A percentile compares a stretch with the other conserved stretches of the same genome.
Conservation (phyloP, 2,113 vertebrate genomes). For the Lates calcarifer region DNA sequence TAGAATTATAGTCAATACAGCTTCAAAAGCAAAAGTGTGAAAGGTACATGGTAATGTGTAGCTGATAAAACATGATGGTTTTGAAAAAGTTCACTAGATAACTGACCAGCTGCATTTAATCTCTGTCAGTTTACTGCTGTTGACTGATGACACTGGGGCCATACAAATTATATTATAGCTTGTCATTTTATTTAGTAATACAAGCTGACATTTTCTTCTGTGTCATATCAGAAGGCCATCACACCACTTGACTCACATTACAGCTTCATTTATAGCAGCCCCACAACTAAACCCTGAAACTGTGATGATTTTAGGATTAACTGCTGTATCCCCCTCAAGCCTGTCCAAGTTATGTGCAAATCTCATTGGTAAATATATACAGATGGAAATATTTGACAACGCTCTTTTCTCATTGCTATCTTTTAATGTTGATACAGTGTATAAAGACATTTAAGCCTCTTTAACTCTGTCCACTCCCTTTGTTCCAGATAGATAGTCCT, state of each 20-base stretch:
- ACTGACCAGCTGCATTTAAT: background rate
- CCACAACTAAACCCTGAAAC: conserved; percentile 37
- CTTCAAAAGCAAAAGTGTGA: background rate
- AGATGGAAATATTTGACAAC: conserved; percentile 48
- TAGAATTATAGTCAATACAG: background rate
- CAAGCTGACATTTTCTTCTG: background rate
- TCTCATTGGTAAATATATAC: conserved; percentile 58
- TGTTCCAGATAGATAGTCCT: conserved; percentile 54
- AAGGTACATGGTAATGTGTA: conserved; percentile 8
- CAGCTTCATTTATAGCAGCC: conserved; percentile 36
- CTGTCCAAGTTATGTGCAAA: conserved; percentile 53
- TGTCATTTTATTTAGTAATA: conserved; percentile 12
- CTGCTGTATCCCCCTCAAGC: conserved; percentile 38
- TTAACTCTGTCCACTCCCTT: conserved; percentile 34
- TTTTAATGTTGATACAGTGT: conserved; percentile 35
- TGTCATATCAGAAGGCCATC: background rate
- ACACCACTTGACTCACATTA: background rate
- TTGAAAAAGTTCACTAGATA: background rate
- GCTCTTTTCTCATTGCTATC: conserved; percentile 27
- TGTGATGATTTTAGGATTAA: conserved; percentile 60
- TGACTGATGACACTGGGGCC: background rate
- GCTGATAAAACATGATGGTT: background rate
- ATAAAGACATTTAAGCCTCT: conserved; percentile 50
- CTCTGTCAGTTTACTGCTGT: background rate
- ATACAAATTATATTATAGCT: background rate